A percentile compares a stretch with the other conserved stretches of the same genome.
Evolutionary conservation across 2,113 vertebrate species (phyloP).

Genomic region (Acrocephalus arundinaceus): DNA sequence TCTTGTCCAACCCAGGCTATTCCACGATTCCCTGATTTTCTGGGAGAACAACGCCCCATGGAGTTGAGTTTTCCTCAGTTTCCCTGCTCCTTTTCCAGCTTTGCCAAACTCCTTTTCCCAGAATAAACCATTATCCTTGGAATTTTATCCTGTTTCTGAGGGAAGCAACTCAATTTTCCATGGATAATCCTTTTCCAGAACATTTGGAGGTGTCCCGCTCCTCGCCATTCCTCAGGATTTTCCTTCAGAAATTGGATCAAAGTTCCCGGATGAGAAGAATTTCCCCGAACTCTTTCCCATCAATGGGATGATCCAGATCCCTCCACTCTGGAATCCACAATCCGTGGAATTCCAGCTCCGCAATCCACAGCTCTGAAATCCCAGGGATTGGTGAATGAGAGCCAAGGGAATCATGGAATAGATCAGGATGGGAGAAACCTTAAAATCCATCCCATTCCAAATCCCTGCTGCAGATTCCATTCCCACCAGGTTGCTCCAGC

Average conservation of each 20-base stretch:
- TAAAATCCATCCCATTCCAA: not conserved
- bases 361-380: not conserved
- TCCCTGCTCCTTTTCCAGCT: not conserved
- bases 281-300: not conserved
- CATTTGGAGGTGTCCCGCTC: not conserved
- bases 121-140: not conserved
- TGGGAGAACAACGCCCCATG: not conserved
- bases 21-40: not conserved
- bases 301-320: not conserved
- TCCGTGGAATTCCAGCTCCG: not conserved
- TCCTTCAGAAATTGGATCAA: not conserved
- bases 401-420: not conserved
- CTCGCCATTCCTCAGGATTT: not conserved
- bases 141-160: not conserved
- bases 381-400: not conserved
- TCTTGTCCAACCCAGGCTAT: not conserved
- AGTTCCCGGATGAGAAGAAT: rapidly evolving
- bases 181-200: not conserved
- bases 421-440: not conserved
- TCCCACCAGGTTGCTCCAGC: too few species aligned
- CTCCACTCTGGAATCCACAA: too few species aligned
- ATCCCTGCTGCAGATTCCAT: not conserved
- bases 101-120: not conserved
- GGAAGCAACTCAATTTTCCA: not conserved
- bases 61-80: not conserved